Percentiles rank a stretch among this genome's conserved stretches.
Conservation (phyloP, 2,888 invertebrate genomes). For the Arrhopalites spinosus region DNA sequence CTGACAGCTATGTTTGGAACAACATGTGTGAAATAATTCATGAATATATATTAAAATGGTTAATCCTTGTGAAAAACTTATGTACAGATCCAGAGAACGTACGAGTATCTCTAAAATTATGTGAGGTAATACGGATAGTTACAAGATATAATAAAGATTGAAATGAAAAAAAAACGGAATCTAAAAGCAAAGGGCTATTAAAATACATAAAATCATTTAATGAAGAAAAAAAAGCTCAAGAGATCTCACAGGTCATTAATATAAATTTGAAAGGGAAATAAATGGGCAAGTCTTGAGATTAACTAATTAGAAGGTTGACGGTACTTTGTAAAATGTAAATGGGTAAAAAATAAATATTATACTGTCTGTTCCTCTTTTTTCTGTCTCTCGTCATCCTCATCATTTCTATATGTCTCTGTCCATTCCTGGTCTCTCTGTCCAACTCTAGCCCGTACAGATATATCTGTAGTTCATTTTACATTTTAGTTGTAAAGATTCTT, state of each 20-base stretch:
- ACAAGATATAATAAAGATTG: too few species aligned
- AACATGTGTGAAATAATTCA: neutral
- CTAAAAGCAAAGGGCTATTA: neutral
- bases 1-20: neutral
- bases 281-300: slow-evolving; percentile 21
- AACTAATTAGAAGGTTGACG: slow-evolving; percentile 31
- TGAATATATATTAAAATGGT: neutral
- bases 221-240: slow-evolving; percentile 19
- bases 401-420: neutral
- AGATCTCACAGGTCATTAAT: slow-evolving; percentile 17
- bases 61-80: neutral
- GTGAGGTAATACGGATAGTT: neutral
- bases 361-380: neutral
- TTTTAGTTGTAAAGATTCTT: slow-evolving; percentile 9
- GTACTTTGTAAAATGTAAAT: slow-evolving; percentile 17
- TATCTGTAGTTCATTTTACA: neutral
- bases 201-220: slow-evolving; percentile 12
- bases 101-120: neutral
- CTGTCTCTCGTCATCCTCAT: neutral
- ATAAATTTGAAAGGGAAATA: slow-evolving; percentile 20
- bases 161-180: neutral
- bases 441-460: neutral
- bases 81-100: neutral
- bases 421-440: neutral
- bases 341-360: neutral